Evolutionary conservation across 2,797 vertebrate genomes (phyloP).

Genomic region (Yasuhikotakia modesta): DNA sequence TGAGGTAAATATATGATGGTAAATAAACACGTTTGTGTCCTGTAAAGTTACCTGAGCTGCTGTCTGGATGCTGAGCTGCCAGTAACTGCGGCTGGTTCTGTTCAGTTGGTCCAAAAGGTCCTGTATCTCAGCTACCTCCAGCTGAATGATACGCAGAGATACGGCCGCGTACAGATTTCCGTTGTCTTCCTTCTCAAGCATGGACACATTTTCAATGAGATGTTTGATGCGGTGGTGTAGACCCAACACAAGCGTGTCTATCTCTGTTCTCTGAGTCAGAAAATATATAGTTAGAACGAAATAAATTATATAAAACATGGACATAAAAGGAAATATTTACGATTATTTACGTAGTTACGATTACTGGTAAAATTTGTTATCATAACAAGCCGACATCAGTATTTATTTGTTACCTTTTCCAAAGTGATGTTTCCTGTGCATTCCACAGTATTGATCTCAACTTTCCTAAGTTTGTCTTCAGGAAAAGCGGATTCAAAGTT

Average conservation of each 20-base stretch:
- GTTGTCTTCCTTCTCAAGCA: slow-evolving; percentile 73
- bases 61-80: slow-evolving; percentile 35
- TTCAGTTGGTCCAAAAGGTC: slow-evolving; percentile 68
- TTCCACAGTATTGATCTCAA: slow-evolving; percentile 35
- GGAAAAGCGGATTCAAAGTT: slow-evolving; percentile 63
- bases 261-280: slow-evolving; percentile 57
- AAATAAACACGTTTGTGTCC: too few species aligned
- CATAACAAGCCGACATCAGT: neutral
- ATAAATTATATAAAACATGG: too few species aligned
- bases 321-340: too few species aligned
- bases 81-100: slow-evolving; percentile 44
- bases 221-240: slow-evolving; percentile 67
- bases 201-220: slow-evolving; percentile 61
- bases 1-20: too few species aligned
- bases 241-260: slow-evolving; percentile 67
- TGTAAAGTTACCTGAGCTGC: slow-evolving; percentile 59
- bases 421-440: slow-evolving; percentile 62
- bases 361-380: neutral
- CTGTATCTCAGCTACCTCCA: slow-evolving; percentile 69
- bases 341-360: too few species aligned
- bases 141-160: slow-evolving; percentile 72
- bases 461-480: slow-evolving; percentile 54
- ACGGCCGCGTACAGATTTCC: slow-evolving; percentile 67
- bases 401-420: slow-evolving; percentile 61
- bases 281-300: too few species aligned